Base-by-base conservation (phyloP, 2,888 invertebrate species). In the Thecocarcelia acutangulata region DNA sequence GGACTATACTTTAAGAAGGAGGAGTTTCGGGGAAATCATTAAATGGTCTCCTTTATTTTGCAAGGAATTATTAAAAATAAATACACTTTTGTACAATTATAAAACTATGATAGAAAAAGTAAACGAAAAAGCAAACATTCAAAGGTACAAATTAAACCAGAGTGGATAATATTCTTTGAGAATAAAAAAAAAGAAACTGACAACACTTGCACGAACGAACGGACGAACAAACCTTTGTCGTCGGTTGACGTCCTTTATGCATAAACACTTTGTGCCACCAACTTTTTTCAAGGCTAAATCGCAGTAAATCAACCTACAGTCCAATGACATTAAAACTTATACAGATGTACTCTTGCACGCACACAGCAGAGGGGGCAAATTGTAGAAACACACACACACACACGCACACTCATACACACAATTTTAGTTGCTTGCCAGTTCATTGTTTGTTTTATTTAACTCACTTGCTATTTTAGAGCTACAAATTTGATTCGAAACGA, bases 201-300 rank as follows among this genome's bases (percentile, higher is more conserved):
- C 8, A 9, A n/a, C 37, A 68, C 28, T 15, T 28, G 63, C n/a
- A 56, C 61, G 46, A 48, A 11, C 56, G 50, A 59, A 44, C 74
- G 83, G n/a, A n/a, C n/a, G n/a, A n/a, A n/a, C n/a, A n/a, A n/a
- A n/a, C n/a, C n/a, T n/a, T 84, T 4, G 9, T 46, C 74, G 64
- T 50, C n/a, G 40, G 21, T 40, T 84, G 63, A 77, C 83, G 86
- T 87, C 87, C 87, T 87, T 84, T 85, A 2, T 80, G 83, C 69
- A 66, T 79, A 79, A 75, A 79, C 56, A 82, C 70, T 84, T 85
- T 63, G 33, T 33, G 85, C 83, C 81, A 78, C 75, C 69, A 87
- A 86, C 85, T 86, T 64, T 33, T 87, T 87, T 88, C 88, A 88
- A 88, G 88, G 88, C 88, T 87, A 88, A 87, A 84, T 86, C 85